Base-by-base conservation (phyloP, 1,140 invertebrate species). In the Aphaenogaster ashmeadi region DNA sequence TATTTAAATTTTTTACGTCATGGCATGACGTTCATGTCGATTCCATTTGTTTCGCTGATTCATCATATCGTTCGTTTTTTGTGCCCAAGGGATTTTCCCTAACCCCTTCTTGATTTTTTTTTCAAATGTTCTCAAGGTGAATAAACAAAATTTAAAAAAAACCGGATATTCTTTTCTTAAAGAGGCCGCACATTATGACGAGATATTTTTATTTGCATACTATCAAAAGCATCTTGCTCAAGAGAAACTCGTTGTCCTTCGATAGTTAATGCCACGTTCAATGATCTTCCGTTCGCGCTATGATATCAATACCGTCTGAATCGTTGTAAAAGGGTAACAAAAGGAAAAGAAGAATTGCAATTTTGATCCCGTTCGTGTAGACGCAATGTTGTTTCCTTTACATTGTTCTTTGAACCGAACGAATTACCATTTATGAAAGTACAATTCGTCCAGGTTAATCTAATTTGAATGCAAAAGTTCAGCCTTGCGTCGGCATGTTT, bases 161-260 rank as follows among this genome's bases (percentile, higher is more conserved):
- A n/a, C 15, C 2, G 15, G 4, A 15, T 8, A 56, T 71, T 15
- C 1, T 33, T 69, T 81, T 56, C 11, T n/a, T 21, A 36, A 27
- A 47, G 15, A 81, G 2, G n/a, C 8, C 4, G 44, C n/a, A 15
- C 33, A 52, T 15, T 15, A 7, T 69, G 3, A 38, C 2, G 33
- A 27, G 27, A 9, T 9, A 18, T 44, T 80, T 80, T 18, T 44
- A 44, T 66, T 80, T 36, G 9, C 44, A 3, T 69, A 3, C 4
- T 54, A 71, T 33, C 8, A 15, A 52, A 64, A 44, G 21, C 2
- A 33, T 7, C n/a, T 9, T 56, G 13, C 2, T 41, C 9, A 27
- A 5, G 7, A 80, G 13, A 54, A 54, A 71, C 52, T 81, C 8
- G 62, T 80, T 33, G 50, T 71, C 50, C 66, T 81, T 81, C 52